A percentile compares a stretch with the other conserved stretches of the same genome.
phyloP scores from a whole-genome alignment of 1,140 invertebrate species.

The Gyrodactylus bullatarudis region DNA sequence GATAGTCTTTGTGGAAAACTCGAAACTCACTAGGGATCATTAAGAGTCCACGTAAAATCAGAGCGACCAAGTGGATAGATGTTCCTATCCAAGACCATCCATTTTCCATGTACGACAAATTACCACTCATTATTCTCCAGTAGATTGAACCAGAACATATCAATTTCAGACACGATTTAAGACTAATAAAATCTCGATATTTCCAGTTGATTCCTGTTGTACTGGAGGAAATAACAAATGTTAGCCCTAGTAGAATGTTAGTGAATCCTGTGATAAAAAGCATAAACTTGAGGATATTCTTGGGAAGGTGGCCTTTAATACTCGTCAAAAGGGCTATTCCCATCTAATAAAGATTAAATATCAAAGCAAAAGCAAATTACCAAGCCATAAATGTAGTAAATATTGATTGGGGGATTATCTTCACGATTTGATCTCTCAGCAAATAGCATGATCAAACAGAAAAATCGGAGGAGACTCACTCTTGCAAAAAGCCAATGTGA shows the following conservation, averaged over 20 bases:
- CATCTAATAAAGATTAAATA: neutral
- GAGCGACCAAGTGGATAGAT: neutral
- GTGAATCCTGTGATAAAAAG: neutral
- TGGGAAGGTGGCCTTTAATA: neutral
- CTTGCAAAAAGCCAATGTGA: neutral
- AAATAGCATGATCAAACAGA: neutral
- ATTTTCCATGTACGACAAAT: neutral
- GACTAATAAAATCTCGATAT: neutral
- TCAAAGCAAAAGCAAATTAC: neutral
- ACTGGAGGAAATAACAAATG: neutral
- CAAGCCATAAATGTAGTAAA: neutral
- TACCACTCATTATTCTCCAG: neutral
- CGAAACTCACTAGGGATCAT: neutral
- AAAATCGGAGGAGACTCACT: neutral
- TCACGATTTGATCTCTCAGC: neutral
- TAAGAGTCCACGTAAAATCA: neutral
- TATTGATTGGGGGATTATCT: neutral
- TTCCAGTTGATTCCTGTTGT: neutral
- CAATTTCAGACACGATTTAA: neutral
- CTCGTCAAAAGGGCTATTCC: neutral
- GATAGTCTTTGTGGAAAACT: neutral
- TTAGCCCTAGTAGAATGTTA: neutral
- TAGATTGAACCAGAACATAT: neutral
- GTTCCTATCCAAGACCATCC: neutral
- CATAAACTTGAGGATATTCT: neutral